A percentile compares a stretch with the other conserved stretches of the same genome.
phyloP scores from a whole-genome alignment of 1,140 invertebrate species.

The Wiebesia pumilae region DNA sequence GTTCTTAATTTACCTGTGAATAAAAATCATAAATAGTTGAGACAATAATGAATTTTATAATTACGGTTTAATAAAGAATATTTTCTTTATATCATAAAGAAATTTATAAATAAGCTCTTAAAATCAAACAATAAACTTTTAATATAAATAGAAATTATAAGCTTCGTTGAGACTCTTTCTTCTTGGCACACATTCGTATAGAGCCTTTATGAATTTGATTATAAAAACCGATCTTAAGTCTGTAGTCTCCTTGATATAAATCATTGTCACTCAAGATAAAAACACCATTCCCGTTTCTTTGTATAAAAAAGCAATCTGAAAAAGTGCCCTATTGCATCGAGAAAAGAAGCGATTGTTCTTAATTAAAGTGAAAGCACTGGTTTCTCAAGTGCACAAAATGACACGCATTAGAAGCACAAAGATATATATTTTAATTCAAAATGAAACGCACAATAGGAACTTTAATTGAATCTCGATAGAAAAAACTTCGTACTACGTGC shows the following conservation, averaged over 20 bases:
- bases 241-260: background rate
- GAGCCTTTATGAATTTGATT: background rate
- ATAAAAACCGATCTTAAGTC: no score
- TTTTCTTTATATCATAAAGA: no score
- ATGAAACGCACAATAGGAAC: background rate
- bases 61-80: no score
- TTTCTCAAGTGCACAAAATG: background rate
- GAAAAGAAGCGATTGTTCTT: background rate
- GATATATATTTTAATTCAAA: background rate
- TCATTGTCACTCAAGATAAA: background rate
- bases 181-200: background rate
- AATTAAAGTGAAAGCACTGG: background rate
- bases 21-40: no score
- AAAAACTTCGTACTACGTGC: background rate
- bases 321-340: no score
- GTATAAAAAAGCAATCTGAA: no score
- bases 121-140: no score
- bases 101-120: no score
- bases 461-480: background rate
- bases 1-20: no score
- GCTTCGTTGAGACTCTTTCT: no score
- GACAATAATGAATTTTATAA: no score
- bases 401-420: background rate
- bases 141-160: no score
- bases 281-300: background rate